These are phyloP conservation scores for Amaurobius ferox DNA, from an alignment of 2,888 invertebrate species.

Conservation along the genomic window DNA sequence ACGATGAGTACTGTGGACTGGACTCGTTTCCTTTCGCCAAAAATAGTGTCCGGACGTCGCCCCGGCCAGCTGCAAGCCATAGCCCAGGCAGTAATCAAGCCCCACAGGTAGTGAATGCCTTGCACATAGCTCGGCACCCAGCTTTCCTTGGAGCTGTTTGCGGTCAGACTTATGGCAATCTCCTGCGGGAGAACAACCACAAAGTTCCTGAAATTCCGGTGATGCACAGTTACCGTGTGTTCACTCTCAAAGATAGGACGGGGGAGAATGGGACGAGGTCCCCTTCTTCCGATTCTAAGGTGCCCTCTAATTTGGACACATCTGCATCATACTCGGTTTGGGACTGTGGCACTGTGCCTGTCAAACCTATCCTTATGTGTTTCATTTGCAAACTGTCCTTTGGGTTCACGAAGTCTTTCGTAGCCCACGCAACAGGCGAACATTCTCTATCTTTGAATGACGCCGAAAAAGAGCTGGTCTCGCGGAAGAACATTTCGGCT, in stretches of 20 bases:
- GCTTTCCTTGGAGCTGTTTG: slow-evolving; percentile 82
- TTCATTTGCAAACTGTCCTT: slow-evolving; percentile 99
- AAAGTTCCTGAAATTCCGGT: slow-evolving; percentile 82
- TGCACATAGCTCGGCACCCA: slow-evolving; percentile 87
- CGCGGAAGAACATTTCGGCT: slow-evolving; percentile 93
- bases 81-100: slow-evolving; percentile 80
- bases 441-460: slow-evolving; percentile 92
- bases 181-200: slow-evolving; percentile 79
- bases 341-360: slow-evolving; percentile 83
- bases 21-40: slow-evolving; percentile 39
- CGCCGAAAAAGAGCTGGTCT: slow-evolving; percentile 92
- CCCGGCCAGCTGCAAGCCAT: slow-evolving; percentile 24
- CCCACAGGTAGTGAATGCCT: slow-evolving; percentile 89
- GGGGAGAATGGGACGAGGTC: slow-evolving; percentile 12
- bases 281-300: slow-evolving; percentile 18
- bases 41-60: slow-evolving; percentile 79
- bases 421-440: slow-evolving; percentile 95
- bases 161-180: slow-evolving; percentile 74
- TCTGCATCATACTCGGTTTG: slow-evolving; percentile 74
- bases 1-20: slow-evolving; percentile 80
- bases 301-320: slow-evolving; percentile 80
- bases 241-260: slow-evolving; percentile 78
- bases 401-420: slow-evolving; percentile 96
- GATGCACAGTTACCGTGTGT: slow-evolving; percentile 95
- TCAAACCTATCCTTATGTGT: slow-evolving; percentile 98